Conservation (phyloP, 2,113 vertebrate species). For the Clupea harengus region DNA sequence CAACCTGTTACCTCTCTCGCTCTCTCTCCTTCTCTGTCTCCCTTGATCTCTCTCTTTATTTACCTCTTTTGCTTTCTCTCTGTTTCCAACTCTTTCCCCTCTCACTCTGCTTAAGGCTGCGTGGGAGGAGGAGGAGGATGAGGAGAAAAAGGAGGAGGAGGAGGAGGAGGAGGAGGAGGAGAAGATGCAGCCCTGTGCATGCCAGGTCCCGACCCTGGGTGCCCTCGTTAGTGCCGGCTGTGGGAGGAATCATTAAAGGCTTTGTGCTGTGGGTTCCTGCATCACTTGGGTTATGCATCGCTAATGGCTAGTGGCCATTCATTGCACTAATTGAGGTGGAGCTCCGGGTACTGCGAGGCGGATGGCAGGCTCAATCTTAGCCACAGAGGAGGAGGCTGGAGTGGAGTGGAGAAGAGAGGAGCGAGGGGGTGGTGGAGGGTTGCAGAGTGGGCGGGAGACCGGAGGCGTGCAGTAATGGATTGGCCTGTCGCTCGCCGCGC, state of each 20-base stretch:
- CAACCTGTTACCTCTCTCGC: not conserved
- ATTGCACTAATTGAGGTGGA: not conserved
- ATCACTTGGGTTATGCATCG: not conserved
- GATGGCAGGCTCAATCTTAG: not conserved
- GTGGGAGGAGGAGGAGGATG: not conserved
- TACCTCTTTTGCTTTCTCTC: not conserved
- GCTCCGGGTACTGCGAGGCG: not conserved
- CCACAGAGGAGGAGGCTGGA: not conserved
- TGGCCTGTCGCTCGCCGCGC: not conserved
- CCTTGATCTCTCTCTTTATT: not conserved
- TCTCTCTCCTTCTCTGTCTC: not conserved
- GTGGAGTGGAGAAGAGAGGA: not conserved
- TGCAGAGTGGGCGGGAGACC: not conserved
- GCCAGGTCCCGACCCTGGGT: not conserved
- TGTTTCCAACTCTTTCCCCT: not conserved
- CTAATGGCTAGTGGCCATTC: not conserved
- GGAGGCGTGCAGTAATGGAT: not conserved
- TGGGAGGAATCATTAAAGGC: not conserved
- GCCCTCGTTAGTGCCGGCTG: not conserved
- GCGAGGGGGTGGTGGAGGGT: not conserved
- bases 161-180: not conserved
- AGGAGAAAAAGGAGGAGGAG: not conserved
- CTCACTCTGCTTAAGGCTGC: not conserved
- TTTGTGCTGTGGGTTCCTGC: not conserved
- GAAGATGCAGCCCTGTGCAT: not conserved